A percentile compares a stretch with the other conserved stretches of the same genome.
Conservation (phyloP, 2,113 vertebrate genomes). For the Marmota flaviventris region DNA sequence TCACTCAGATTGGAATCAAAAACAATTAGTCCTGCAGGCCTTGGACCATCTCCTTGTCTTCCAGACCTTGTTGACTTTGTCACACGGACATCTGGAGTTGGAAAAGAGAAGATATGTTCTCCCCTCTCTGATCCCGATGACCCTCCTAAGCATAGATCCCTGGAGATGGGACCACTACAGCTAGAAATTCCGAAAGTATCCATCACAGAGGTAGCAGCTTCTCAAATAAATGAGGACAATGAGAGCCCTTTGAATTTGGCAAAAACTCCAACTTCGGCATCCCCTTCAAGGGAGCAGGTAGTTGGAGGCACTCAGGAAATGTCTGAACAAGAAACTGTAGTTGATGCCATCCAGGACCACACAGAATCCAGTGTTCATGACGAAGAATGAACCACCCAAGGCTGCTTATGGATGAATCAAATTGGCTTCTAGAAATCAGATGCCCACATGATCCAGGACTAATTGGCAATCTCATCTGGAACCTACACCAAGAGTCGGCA, state of each 20-base stretch:
- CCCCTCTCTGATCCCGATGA: conserved; percentile 71
- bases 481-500: conserved; percentile 77
- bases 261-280: conserved; percentile 67
- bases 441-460: conserved; percentile 84
- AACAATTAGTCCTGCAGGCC: conserved; percentile 71
- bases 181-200: conserved; percentile 81
- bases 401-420: conserved; percentile 73
- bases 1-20: conserved; percentile 82
- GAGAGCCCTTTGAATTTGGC: conserved; percentile 61
- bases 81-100: conserved; percentile 80
- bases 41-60: conserved; percentile 82
- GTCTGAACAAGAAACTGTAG: conserved; percentile 69
- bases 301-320: conserved; percentile 76
- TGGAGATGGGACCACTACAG: conserved; percentile 74
- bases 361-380: conserved; percentile 63
- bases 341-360: conserved; percentile 62
- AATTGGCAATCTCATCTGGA: conserved; percentile 79
- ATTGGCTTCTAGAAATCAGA: conserved; percentile 80
- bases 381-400: conserved; percentile 61
- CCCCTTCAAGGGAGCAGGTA: conserved; percentile 64
- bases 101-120: conserved; percentile 83
- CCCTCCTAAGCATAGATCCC: conserved; percentile 64
- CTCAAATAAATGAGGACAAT: conserved; percentile 74
- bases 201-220: conserved; percentile 59
- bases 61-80: conserved; percentile 82